Evolutionary conservation across 1,140 invertebrate species (phyloP).

Genomic region (Plectrocnemia conspersa): DNA sequence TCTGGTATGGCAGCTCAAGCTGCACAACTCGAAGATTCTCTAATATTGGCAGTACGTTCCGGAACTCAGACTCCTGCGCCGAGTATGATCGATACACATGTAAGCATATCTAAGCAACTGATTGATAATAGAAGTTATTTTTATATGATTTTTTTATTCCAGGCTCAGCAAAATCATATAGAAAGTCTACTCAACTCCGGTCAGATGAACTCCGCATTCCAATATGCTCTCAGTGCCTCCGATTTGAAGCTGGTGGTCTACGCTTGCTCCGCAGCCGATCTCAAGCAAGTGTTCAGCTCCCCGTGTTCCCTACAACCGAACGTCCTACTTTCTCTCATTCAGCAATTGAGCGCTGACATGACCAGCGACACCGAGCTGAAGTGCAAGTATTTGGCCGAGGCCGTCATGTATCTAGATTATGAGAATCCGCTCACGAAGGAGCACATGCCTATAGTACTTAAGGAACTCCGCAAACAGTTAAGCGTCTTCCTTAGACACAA

Average conservation of each 20-base stretch:
- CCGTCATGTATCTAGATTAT: constrained; percentile 76
- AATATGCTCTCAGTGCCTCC: constrained; percentile 81
- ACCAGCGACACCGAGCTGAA: constrained; percentile 80
- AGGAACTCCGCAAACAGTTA: constrained; percentile 70
- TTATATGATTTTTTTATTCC: constrained; percentile 24
- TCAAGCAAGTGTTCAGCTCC: constrained; percentile 67
- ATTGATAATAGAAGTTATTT: constrained; percentile 10
- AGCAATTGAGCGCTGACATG: constrained; percentile 87
- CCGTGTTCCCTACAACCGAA: constrained; percentile 74
- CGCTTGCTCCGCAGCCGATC: constrained; percentile 77
- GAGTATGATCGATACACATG: constrained; percentile 56
- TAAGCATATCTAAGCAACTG: constrained; percentile 36
- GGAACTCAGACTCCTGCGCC: constrained; percentile 64
- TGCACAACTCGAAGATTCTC: constrained; percentile 53
- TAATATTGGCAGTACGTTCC: constrained; percentile 59
- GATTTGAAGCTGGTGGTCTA: constrained; percentile 80
- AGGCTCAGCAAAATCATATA: constrained; percentile 64
- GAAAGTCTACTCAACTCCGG: constrained; percentile 67
- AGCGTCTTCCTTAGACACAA: constrained; percentile 62
- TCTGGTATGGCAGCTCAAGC: constrained; percentile 58
- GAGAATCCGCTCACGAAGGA: constrained; percentile 72
- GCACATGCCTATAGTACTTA: constrained; percentile 75
- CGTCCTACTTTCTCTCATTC: constrained; percentile 85
- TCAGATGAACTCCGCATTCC: constrained; percentile 81
- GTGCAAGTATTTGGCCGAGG: constrained; percentile 85